Conservation (phyloP, 2,888 invertebrate genomes). For the Cyclophora albipunctata region DNA sequence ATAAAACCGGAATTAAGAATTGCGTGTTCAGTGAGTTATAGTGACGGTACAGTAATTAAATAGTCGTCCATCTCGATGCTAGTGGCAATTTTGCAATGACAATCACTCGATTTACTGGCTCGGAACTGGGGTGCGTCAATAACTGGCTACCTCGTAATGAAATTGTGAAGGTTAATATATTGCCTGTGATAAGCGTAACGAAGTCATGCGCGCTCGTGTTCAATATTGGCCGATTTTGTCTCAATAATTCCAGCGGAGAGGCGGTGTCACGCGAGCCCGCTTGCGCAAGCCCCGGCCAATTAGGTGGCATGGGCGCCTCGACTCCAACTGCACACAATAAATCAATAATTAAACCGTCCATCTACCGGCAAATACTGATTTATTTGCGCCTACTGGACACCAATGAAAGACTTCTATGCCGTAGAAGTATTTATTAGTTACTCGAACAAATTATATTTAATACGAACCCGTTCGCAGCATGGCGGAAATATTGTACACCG, state of each 20-base stretch:
- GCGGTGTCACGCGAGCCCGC: conserved; percentile 64
- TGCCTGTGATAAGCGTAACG: conserved; percentile 44
- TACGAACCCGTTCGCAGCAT: too few species aligned
- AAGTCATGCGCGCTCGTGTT: conserved; percentile 52
- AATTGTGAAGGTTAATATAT: conserved; percentile 15
- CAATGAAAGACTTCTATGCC: conserved; percentile 45
- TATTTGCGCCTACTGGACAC: conserved; percentile 59
- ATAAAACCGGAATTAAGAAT: conserved; percentile 9
- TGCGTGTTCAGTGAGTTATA: conserved; percentile 13
- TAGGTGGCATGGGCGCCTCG: conserved; percentile 59
- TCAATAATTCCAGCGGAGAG: conserved; percentile 53
- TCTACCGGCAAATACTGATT: conserved; percentile 71
- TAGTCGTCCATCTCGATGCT: conserved; percentile 17
- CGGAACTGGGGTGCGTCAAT: conserved; percentile 5
- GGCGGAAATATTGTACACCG: too few species aligned
- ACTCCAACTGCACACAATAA: conserved; percentile 54
- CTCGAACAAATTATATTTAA: conserved; percentile 4
- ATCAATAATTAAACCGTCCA: conserved; percentile 74
- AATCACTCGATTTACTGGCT: conserved; percentile 9
- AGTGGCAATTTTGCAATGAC: conserved; percentile 13
- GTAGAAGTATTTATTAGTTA: conserved; percentile 26
- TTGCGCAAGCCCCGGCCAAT: conserved; percentile 55
- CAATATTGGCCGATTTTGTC: conserved; percentile 63
- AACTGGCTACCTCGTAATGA: conserved; percentile 10
- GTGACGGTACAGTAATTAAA: conserved; percentile 20